Conservation (phyloP, 2,797 vertebrate species). For the Urocyon cinereoargenteus region DNA sequence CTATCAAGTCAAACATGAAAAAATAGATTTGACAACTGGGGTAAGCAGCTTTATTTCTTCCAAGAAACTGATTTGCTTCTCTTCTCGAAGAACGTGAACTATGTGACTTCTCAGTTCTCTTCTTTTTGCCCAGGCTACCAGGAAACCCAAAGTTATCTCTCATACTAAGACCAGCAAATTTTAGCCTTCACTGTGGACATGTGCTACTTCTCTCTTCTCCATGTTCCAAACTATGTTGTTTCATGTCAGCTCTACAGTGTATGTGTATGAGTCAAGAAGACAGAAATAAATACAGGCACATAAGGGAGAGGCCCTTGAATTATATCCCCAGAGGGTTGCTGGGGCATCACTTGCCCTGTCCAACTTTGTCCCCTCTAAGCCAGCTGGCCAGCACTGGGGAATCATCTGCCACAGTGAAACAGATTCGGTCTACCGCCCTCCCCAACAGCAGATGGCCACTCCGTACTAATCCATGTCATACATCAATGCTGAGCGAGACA, state of each 20-base stretch:
- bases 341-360: not conserved
- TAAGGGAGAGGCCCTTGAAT: not conserved
- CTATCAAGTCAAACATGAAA: constrained; percentile 9
- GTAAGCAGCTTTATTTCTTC: constrained; percentile 48
- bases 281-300: not conserved
- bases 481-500: not conserved
- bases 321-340: not conserved
- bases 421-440: constrained; percentile 57
- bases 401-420: constrained; percentile 9
- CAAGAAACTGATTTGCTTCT: not conserved
- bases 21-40: not conserved
- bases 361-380: not conserved
- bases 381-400: constrained; percentile 37
- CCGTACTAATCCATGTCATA: not conserved
- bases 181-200: not conserved
- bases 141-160: constrained; percentile 17
- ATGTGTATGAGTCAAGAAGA: not conserved
- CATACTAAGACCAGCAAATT: not conserved
- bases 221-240: not conserved
- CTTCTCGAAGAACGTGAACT: not conserved
- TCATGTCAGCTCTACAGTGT: not conserved
- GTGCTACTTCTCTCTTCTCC: not conserved
- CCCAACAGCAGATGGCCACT: constrained; percentile 57
- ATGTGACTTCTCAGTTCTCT: not conserved
- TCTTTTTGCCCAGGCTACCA: constrained; percentile 12